These are phyloP conservation scores for Unio delphinus DNA, from an alignment of 2,888 invertebrate genomes.

Conservation along the genomic window DNA sequence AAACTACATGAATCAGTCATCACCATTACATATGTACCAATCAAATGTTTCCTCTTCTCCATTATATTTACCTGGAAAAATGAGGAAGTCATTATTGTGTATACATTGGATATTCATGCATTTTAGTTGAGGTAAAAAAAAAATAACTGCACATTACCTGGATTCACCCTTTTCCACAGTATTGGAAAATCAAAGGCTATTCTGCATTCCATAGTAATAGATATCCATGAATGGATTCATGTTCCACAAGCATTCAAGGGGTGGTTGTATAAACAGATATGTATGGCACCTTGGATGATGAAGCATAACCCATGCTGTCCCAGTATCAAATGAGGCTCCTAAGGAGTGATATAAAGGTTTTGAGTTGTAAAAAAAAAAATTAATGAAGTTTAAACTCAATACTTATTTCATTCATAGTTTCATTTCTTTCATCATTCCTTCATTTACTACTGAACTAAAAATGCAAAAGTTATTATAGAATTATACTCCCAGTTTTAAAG, in stretches of 20 bases:
- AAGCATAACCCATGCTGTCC: not conserved
- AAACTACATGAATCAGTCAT: no score
- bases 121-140: no score
- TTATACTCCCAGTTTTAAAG: not conserved
- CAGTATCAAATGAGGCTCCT: not conserved
- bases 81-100: no score
- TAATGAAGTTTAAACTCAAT: no score
- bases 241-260: not conserved
- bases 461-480: not conserved
- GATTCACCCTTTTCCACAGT: no score
- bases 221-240: no score
- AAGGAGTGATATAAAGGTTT: not conserved
- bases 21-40: constrained; percentile 1
- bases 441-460: not conserved
- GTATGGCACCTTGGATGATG: not conserved
- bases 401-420: not conserved
- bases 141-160: no score
- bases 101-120: no score
- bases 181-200: no score
- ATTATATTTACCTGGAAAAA: not conserved
- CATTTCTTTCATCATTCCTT: not conserved
- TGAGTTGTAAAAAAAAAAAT: no score
- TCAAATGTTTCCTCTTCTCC: constrained; percentile 3
- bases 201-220: no score
- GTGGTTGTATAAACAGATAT: constrained; percentile 5